Evolutionary conservation across 2,113 vertebrate species (phyloP).

Genomic region (Bathybates hornii): DNA sequence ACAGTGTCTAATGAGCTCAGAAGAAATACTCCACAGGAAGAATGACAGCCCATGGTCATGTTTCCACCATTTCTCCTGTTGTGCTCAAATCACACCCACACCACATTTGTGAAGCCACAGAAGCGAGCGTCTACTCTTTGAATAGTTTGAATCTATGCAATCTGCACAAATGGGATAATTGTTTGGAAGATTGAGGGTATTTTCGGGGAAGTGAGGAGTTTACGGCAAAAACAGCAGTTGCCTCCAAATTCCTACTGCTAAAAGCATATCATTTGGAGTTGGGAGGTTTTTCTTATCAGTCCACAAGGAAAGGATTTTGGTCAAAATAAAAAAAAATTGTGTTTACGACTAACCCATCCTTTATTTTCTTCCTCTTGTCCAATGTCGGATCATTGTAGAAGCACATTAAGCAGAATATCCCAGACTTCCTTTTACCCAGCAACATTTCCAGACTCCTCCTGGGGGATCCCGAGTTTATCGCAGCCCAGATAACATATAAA

Average conservation of each 20-base stretch:
- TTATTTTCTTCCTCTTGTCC: background rate
- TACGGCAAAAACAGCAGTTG: background rate
- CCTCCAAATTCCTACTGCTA: background rate
- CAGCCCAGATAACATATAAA: background rate
- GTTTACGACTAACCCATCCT: background rate
- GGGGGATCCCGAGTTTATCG: background rate
- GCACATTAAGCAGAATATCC: background rate
- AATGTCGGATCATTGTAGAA: background rate
- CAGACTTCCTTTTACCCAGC: background rate
- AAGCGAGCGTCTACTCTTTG: background rate
- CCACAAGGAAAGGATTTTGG: background rate
- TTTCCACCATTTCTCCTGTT: constrained; percentile 30
- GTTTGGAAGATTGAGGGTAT: background rate
- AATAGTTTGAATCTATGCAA: background rate
- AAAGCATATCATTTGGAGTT: background rate
- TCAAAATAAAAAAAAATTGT: background rate
- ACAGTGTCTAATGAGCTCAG: constrained; percentile 60
- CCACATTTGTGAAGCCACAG: constrained; percentile 2
- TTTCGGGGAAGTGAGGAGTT: background rate
- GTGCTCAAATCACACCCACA: constrained; percentile 34
- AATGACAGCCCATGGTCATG: constrained; percentile 57
- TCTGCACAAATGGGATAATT: background rate
- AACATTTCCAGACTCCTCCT: background rate
- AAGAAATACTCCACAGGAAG: constrained; percentile 45
- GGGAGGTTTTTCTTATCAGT: background rate